Conservation (phyloP, 2,888 invertebrate species). For the Clusia tigrina region DNA sequence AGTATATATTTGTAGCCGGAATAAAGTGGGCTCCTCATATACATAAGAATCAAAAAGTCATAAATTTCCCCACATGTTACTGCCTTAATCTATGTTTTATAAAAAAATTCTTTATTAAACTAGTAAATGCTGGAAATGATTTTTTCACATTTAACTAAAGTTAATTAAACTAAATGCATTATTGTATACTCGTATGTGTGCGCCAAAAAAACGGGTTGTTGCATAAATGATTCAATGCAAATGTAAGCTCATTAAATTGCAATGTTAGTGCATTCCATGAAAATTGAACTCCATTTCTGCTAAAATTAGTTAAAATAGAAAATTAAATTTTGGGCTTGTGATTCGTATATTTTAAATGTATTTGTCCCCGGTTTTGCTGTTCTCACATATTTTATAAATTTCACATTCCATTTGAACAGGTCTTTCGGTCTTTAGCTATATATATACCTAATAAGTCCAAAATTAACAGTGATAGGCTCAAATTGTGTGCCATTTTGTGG, state of each 20-base stretch:
- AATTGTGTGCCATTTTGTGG: too few relatives aligned
- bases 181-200: neutral
- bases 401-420: neutral
- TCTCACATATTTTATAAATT: neutral
- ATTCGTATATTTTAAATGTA: neutral
- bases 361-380: neutral
- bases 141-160: too few relatives aligned
- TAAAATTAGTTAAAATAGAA: neutral
- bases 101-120: too few relatives aligned
- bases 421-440: neutral
- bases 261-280: neutral
- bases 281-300: neutral
- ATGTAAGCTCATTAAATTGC: constrained; percentile 2
- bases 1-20: too few relatives aligned
- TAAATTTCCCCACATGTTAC: too few relatives aligned
- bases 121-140: too few relatives aligned
- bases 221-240: constrained; percentile 5
- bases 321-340: neutral
- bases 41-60: too few relatives aligned
- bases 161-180: neutral
- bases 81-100: too few relatives aligned
- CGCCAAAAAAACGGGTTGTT: too few relatives aligned
- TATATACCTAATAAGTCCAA: neutral
- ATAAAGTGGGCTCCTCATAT: too few relatives aligned
- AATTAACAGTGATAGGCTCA: neutral